phyloP scores from a whole-genome alignment of 2,888 invertebrate species.

The Isoperla grammatica region DNA sequence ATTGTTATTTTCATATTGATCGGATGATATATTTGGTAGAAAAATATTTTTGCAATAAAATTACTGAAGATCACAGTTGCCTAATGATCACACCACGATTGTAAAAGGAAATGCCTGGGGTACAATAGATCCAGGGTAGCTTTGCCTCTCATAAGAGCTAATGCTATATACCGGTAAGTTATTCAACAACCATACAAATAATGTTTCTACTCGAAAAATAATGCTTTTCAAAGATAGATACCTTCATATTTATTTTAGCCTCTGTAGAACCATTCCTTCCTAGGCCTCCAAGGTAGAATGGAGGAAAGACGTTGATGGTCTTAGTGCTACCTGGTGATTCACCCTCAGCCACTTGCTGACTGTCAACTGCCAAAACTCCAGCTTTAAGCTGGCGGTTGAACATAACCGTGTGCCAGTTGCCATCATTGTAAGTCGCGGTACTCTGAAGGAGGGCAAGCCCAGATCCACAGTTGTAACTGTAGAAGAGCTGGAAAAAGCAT shows the following conservation, averaged over 20 bases:
- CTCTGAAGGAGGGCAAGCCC: slow-evolving; percentile 56
- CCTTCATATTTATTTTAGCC: slow-evolving; percentile 42
- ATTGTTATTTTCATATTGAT: no score
- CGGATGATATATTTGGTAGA: no score
- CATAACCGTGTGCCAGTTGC: slow-evolving; percentile 71
- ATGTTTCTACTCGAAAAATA: no score
- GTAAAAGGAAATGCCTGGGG: no score
- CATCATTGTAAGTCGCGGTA: slow-evolving; percentile 58
- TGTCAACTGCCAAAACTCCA: slow-evolving; percentile 64
- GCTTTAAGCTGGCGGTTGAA: slow-evolving; percentile 57
- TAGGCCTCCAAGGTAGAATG: slow-evolving; percentile 81
- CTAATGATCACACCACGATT: no score
- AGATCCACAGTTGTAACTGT: slow-evolving; percentile 65
- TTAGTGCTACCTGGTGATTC: slow-evolving; percentile 46
- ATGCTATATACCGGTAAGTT: no score
- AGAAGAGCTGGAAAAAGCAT: slow-evolving; percentile 59
- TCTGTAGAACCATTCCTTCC: slow-evolving; percentile 45
- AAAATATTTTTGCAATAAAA: no score
- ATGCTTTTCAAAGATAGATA: no score
- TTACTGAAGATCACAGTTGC: no score
- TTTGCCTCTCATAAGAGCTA: no score
- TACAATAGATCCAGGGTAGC: no score
- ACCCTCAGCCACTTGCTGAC: slow-evolving; percentile 50
- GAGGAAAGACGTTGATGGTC: slow-evolving; percentile 58
- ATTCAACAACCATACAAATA: no score